Evolutionary conservation across 2,888 invertebrate species (phyloP).

Genomic region (Pachymerium ferrugineum): DNA sequence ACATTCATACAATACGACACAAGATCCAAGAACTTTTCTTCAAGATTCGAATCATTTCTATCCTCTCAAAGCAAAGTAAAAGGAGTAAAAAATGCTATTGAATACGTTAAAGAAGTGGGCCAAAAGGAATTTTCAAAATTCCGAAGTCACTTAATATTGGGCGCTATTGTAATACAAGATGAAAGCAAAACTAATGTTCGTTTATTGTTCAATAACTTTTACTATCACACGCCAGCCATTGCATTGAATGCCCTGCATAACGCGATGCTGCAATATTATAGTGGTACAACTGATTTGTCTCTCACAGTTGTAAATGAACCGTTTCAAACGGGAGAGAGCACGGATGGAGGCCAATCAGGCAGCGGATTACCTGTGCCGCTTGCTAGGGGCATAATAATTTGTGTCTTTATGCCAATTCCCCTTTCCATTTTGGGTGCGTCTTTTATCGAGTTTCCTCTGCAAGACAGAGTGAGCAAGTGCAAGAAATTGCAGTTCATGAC

Average conservation of each 20-base stretch:
- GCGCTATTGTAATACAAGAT: background rate
- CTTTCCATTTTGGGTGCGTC: constrained; percentile 51
- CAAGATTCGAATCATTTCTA: background rate
- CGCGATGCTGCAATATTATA: constrained; percentile 54
- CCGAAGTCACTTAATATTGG: background rate
- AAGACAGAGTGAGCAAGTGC: constrained; percentile 63
- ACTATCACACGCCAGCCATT: background rate
- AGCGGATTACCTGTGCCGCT: too few species aligned
- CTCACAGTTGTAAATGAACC: constrained; percentile 60
- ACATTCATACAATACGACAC: background rate
- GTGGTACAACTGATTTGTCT: constrained; percentile 43
- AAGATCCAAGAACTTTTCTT: background rate
- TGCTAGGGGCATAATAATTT: background rate
- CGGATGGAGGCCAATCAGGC: too few species aligned
- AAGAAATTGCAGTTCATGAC: constrained; percentile 67
- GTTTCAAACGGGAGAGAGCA: background rate
- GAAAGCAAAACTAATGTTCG: background rate
- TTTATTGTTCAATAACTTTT: background rate
- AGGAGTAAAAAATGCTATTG: background rate
- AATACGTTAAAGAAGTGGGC: background rate
- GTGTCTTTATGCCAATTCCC: constrained; percentile 50
- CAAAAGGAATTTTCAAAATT: background rate
- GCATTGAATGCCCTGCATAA: constrained; percentile 50
- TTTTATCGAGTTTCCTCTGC: constrained; percentile 52
- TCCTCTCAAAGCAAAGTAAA: background rate